Base-by-base conservation (phyloP, 2,888 invertebrate species). In the Strigamia crassipes region DNA sequence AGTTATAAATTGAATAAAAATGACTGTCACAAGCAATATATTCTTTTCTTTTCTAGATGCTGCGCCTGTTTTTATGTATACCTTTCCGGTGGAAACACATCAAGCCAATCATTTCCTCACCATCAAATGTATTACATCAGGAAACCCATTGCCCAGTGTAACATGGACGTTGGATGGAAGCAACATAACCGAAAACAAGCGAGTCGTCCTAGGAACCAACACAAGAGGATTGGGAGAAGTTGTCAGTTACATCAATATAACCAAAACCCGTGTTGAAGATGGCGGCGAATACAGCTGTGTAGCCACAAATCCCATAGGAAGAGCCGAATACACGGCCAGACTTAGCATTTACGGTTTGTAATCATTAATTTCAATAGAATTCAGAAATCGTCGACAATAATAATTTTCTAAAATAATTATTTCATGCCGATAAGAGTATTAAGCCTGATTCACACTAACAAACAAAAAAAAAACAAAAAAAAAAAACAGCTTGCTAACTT, bases 111-210 rank as follows among this genome's bases (percentile, higher is more conserved):
- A 86, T 41, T 84, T 85, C 31, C 85, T 87, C 10, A 86, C 87
- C n/a, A 83, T 88, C 42, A 85, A 86, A n/a, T 88, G 88, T 84
- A 84, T 85, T 27, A 87, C 87, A 13, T 86, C 87, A 15, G 88
- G 88, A 0, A 88, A 87, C 83, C 88, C 88, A 1, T 84, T 85
- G 6, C 88, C 88, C 4, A 83, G 83, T 61, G 85, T 88, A 34
- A 85, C 85, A 42, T 88, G 89, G 89, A 84, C 84, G 13, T 82
- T 85, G 27, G 85, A 85, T 56, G 83, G 82, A 34, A 81, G 82
- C 6, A 46, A 84, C 77, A 83, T 85, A 13, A 83, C 84, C 27
- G 83, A 84, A 79, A 83, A 83, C 31, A 83, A 84, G 66, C 84
- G 85, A 23, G 83, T 85, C 79, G 82, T 85, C 42, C 83, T 84